Conservation (phyloP, 2,888 invertebrate genomes). For the Xestobium rufovillosum region DNA sequence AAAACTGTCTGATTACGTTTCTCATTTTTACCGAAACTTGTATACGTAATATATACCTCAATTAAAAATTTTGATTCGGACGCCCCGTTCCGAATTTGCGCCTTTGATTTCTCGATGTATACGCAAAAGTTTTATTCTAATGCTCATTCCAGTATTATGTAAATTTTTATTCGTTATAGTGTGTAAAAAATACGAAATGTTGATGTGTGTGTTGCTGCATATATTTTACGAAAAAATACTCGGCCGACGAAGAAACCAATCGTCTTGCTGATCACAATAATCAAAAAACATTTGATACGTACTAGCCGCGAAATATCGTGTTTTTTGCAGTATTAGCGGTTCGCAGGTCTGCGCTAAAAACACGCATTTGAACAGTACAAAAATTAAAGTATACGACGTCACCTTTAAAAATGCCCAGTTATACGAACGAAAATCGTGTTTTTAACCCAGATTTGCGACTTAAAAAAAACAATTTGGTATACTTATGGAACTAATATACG, state of each 20-base stretch:
- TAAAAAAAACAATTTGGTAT: constrained; percentile 33
- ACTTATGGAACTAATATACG: constrained; percentile 42
- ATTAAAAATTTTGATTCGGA: constrained; percentile 14
- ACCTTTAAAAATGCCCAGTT: too few relatives aligned
- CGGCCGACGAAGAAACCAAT: too few relatives aligned
- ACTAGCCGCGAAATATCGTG: too few relatives aligned
- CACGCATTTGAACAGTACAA: too few relatives aligned
- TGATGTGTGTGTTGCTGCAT: neutral
- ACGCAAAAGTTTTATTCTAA: constrained; percentile 27
- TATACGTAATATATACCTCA: constrained; percentile 61
- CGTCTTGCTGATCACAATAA: too few relatives aligned
- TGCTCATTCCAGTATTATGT: constrained; percentile 43
- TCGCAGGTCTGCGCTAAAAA: too few relatives aligned
- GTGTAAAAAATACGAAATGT: constrained; percentile 6
- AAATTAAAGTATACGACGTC: too few relatives aligned
- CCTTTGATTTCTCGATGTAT: constrained; percentile 32
- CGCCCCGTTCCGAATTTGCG: neutral
- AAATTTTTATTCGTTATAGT: constrained; percentile 12
- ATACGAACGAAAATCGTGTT: too few relatives aligned
- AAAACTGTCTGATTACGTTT: constrained; percentile 4
- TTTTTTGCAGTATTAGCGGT: too few relatives aligned
- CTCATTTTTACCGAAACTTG: constrained; percentile 38
- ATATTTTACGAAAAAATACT: constrained; percentile 9
- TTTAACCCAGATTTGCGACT: too few relatives aligned
- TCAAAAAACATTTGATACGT: too few relatives aligned